These are phyloP conservation scores for Ptilonorhynchus violaceus DNA, from an alignment of 2,113 vertebrate species.

Conservation along the genomic window DNA sequence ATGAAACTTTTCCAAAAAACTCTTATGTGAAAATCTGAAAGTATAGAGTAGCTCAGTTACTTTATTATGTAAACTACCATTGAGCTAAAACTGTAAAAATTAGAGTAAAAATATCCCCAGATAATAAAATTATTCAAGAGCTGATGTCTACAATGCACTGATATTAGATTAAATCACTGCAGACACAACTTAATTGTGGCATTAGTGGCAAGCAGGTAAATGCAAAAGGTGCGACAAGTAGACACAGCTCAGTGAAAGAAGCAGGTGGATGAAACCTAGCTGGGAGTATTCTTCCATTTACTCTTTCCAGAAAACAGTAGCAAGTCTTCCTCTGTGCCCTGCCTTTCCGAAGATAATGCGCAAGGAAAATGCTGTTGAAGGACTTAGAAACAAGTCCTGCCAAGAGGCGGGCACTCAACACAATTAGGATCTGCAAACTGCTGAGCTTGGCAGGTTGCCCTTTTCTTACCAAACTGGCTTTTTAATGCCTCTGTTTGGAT, in stretches of 20 bases:
- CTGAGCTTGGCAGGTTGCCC: background rate
- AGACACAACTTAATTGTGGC: background rate
- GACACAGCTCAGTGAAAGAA: background rate
- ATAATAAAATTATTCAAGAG: background rate
- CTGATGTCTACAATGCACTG: background rate
- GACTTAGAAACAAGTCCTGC: background rate
- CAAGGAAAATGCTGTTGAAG: background rate
- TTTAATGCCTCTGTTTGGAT: background rate
- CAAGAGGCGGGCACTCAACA: background rate
- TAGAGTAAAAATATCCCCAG: background rate
- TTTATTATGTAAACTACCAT: background rate
- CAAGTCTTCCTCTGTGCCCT: background rate
- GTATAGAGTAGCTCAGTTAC: background rate
- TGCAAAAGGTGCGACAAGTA: background rate
- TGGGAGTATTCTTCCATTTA: background rate
- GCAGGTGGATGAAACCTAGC: background rate
- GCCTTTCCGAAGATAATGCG: background rate
- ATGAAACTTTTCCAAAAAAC: background rate
- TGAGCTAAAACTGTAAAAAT: background rate
- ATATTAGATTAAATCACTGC: background rate
- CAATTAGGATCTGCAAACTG: background rate
- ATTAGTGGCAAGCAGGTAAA: background rate
- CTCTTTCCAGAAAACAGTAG: background rate
- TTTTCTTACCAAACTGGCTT: background rate
- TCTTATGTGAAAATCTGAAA: slow-evolving; percentile 8